Base-by-base conservation (phyloP, 2,113 vertebrate genomes). In the Bettongia penicillata region DNA sequence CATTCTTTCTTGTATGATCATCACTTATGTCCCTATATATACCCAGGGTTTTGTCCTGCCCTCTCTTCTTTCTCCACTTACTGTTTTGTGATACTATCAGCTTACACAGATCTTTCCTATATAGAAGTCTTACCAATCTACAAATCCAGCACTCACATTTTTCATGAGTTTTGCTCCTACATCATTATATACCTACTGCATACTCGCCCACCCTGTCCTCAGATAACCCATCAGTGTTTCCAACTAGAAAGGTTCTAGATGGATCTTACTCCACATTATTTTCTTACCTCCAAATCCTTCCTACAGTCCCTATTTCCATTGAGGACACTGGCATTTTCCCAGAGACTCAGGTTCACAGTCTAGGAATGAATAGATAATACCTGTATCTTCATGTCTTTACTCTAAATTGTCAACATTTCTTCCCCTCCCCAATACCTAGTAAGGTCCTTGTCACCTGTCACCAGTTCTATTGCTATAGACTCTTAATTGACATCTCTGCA, bases 211-310 rank as follows among this genome's bases (percentile, higher is more conserved):
- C 12, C 31, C 28, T 4, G 3, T 0, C 31, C 14, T 12, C 14
- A 77, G 37, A 84, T 43, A 8, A n/a, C 37, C 31, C 19, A 84
- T 22, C 22, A 1, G n/a, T 43, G 22, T 84, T 12, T 77, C 14
- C 61, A 77, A 77, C 31, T 84, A 84, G 37, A 43, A 22, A 84
- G 23, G 14, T 77, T 16, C 37, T 77, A n/a, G 37, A 68, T 37
- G 3, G 1, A n/a, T 77, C 1, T 37, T 19, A 77, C 16, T 77
- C 1, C 37, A 0, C 37, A n/a, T 22, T n/a, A 1, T 22, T 2
- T 19, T n/a, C 6, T 43, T 43, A 84, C 68, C 8, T 2, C 16
- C 4, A 77, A 19, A 3, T 16, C 37, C 37, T 28, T 61, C 25
- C 2, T 61, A 61, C 11, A 12, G 31, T 61, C 28, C 37, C 37